phyloP scores from a whole-genome alignment of 2,797 vertebrate species.

The Heterohyrax brucei region DNA sequence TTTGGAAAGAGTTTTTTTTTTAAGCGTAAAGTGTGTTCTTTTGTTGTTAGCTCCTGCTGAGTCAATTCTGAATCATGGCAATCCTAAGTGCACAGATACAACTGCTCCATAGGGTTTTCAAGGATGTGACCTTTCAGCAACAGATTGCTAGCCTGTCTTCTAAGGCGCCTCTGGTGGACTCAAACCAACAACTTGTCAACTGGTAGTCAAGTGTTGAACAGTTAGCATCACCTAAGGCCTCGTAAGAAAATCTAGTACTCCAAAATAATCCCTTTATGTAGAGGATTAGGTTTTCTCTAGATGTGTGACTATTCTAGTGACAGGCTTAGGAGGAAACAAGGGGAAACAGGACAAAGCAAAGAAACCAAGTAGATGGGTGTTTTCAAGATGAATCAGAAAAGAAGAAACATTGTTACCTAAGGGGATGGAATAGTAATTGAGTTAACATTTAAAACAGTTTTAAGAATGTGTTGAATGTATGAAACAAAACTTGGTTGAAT shows the following conservation, averaged over 20 bases:
- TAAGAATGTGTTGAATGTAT: not conserved
- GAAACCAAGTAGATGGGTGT: not conserved
- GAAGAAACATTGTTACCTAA: not conserved
- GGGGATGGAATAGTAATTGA: not conserved
- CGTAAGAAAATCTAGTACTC: conserved; percentile 39
- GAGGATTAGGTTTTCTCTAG: conserved; percentile 36
- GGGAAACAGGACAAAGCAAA: not conserved
- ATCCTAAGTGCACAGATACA: no score
- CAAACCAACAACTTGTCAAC: no score
- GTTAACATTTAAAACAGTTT: not conserved
- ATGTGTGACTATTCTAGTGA: not conserved
- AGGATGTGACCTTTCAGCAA: no score
- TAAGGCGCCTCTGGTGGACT: no score
- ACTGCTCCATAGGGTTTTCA: no score
- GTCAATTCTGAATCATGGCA: no score
- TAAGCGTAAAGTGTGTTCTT: not conserved
- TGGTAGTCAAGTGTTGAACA: no score
- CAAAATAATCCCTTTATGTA: conserved; percentile 44
- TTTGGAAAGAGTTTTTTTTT: conserved; percentile 12
- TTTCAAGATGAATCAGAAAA: conserved; percentile 39
- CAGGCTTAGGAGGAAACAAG: not conserved
- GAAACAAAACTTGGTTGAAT: not conserved
- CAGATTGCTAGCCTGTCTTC: no score
- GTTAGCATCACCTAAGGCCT: no score
- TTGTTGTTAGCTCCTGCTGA: no score